Percentiles rank a stretch among this genome's conserved stretches.
Conservation (phyloP, 2,113 vertebrate species). For the Uropsilus gracilis region DNA sequence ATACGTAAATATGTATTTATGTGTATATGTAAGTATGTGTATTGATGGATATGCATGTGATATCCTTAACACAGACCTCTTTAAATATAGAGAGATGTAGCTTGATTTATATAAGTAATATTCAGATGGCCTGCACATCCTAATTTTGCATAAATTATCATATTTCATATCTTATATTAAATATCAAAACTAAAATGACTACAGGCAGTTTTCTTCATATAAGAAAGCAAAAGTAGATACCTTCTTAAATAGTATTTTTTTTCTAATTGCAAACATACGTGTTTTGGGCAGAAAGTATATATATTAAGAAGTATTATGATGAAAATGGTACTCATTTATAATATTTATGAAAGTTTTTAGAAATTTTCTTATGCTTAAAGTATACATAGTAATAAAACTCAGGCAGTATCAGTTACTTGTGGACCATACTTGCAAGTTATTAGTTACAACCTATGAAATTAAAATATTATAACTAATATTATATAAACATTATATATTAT, state of each 20-base stretch:
- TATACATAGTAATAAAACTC: neutral
- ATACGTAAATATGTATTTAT: neutral
- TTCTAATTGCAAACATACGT: neutral
- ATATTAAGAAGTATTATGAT: neutral
- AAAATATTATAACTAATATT: neutral
- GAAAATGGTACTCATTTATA: neutral
- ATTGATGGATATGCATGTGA: neutral
- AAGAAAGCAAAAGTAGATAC: too few relatives aligned
- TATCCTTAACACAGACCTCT: conserved; percentile 27
- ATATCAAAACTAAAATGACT: too few relatives aligned
- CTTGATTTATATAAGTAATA: conserved; percentile 2
- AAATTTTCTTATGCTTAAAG: neutral
- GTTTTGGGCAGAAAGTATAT: neutral
- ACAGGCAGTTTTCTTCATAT: too few relatives aligned
- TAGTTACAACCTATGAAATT: neutral
- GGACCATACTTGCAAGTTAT: neutral
- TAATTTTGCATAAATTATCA: neutral
- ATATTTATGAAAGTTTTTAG: neutral
- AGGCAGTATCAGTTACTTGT: neutral
- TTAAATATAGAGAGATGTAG: neutral
- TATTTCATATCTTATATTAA: neutral
- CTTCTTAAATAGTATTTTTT: too few relatives aligned
- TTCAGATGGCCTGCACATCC: neutral
- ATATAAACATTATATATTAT: neutral
- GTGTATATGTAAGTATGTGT: neutral